Evolutionary conservation across 2,797 vertebrate genomes (phyloP).

Genomic region (Tachyglossus aculeatus): DNA sequence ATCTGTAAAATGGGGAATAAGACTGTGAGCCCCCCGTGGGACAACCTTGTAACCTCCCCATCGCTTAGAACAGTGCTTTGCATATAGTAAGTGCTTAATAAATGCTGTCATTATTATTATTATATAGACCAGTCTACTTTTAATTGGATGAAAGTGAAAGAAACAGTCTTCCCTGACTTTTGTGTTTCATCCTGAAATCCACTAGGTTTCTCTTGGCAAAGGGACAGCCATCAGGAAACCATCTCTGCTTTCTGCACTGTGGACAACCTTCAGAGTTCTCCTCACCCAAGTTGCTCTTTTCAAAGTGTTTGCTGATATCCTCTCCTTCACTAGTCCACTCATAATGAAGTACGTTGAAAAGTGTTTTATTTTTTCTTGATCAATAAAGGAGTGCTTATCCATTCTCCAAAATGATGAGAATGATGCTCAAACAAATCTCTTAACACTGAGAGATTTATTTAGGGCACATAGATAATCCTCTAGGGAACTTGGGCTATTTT

Average conservation of each 20-base stretch:
- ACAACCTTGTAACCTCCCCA: too few relatives aligned
- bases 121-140: not conserved
- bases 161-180: not conserved
- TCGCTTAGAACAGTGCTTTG: too few relatives aligned
- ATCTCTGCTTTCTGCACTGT: conserved; percentile 63
- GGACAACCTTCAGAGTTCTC: conserved; percentile 64
- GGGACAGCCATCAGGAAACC: conserved; percentile 14
- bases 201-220: not conserved
- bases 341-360: conserved; percentile 69
- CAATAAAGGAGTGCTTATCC: too few relatives aligned
- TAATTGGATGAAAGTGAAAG: not conserved
- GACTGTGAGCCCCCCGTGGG: too few relatives aligned
- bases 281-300: conserved; percentile 69
- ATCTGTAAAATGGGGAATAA: too few relatives aligned
- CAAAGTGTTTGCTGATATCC: conserved; percentile 65
- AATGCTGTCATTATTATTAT: too few relatives aligned
- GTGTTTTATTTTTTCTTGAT: not conserved
- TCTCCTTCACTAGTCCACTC: conserved; percentile 64
- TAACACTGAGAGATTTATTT: too few relatives aligned
- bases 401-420: not conserved
- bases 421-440: too few relatives aligned
- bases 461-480: too few relatives aligned
- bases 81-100: too few relatives aligned
- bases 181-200: not conserved
- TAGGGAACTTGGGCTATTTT: too few relatives aligned